Base-by-base conservation (phyloP, 2,797 vertebrate species). In the Trachops cirrhosus region DNA sequence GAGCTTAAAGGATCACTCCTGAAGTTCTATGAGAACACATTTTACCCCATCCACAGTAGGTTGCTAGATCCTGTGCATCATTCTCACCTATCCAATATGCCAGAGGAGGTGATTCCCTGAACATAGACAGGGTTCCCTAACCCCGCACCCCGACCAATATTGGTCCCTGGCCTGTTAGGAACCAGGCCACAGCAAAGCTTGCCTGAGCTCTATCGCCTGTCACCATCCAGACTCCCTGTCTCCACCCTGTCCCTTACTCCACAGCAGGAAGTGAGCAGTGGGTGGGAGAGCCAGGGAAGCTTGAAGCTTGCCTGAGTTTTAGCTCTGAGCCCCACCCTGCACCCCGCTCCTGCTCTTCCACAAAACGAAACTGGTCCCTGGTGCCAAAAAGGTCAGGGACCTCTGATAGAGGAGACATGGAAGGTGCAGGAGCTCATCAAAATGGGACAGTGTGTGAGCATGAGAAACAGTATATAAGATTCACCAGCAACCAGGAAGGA, bases 51-150 rank as follows among this genome's bases (percentile, higher is more conserved):
- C 0, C 9, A 32, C 21, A 22, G 16, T 22, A 46, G 22, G 39
- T n/a, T 48, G 12, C 54, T n/a, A 39, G 48, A 50, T 15, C 44
- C 15, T 0, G 0, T 37, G 46, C 15, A 11, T 59, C 12, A 1
- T 73, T 93, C 48, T 73, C 37, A 89, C 24, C 39, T 24, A 2
- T 18, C 19, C n/a, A 24, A 16, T 62, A 19, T 18, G 39, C 41
- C 7, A 2, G 78, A 34, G n/a, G 26, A 57, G 11, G 14, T n/a
- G 9, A 41, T 9, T 74, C 52, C 0, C 29, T 77, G 26, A 5
- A n/a, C 18, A 2, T 3, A 41, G 68, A 62, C 29, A 62, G 26
- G 59, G 26, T 12, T 62, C 59, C 5, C 59, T 32, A 29, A 62
- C 26, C 12, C 59, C 1, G 5, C 4, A 2, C 24, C 24, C 54